Conservation (phyloP, 2,888 invertebrate species). For the Caenorhabditis imperialis region DNA sequence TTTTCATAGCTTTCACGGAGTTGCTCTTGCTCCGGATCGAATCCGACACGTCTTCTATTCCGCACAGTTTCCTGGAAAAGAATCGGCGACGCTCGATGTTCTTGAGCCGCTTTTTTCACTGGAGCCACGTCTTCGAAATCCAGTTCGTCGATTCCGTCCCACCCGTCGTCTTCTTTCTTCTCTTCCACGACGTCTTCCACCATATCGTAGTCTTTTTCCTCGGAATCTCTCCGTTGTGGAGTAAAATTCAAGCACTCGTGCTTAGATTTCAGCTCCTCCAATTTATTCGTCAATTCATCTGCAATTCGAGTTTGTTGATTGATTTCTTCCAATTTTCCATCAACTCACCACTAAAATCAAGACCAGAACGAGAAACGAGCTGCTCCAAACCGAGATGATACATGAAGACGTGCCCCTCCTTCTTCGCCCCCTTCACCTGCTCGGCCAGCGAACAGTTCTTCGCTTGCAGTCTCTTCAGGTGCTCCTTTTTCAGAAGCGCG, state of each 20-base stretch:
- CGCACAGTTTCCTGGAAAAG: conserved; percentile 15
- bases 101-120: conserved; percentile 1
- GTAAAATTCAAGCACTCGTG: conserved; percentile 27
- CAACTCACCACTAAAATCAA: conserved; percentile 23
- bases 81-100: conserved; percentile 24
- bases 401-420: conserved; percentile 37
- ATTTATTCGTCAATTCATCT: conserved; percentile 12
- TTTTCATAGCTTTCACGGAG: conserved; percentile 36
- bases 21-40: conserved; percentile 23
- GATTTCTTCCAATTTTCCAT: no score
- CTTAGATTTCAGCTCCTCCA: conserved; percentile 20
- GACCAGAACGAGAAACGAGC: conserved; percentile 7
- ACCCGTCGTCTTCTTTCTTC: conserved; percentile 26
- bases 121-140: conserved; percentile 12
- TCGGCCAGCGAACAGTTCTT: conserved; percentile 33
- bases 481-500: conserved; percentile 38
- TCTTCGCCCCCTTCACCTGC: conserved; percentile 24
- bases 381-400: conserved; percentile 31
- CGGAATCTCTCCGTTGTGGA: neutral
- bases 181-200: conserved; percentile 10
- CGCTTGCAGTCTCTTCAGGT: conserved; percentile 36
- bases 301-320: neutral
- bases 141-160: conserved; percentile 27
- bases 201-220: conserved; percentile 25
- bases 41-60: conserved; percentile 16